These are phyloP conservation scores for Xenopus borealis DNA, from an alignment of 2,113 vertebrate species.

Conservation along the genomic window DNA sequence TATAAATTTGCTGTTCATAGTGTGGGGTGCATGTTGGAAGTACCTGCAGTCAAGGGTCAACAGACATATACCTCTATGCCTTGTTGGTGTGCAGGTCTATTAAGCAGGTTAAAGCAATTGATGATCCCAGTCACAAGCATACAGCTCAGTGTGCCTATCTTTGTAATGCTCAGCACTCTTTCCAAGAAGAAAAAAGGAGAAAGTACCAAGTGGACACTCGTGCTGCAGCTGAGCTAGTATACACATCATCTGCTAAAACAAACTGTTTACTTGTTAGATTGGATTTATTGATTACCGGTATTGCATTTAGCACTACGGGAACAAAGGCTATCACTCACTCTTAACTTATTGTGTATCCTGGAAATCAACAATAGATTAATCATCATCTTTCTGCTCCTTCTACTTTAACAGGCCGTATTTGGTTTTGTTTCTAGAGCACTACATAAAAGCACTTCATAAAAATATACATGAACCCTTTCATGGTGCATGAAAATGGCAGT, in stretches of 20 bases:
- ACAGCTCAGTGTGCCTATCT: constrained; percentile 1
- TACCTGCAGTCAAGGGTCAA: constrained; percentile 37
- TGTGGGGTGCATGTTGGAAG: constrained; percentile 26
- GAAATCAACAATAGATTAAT: constrained; percentile 14
- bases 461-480: background rate
- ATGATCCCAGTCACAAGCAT: background rate
- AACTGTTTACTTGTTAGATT: constrained; percentile 16
- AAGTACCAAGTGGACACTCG: background rate
- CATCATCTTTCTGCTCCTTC: background rate
- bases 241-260: background rate
- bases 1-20: constrained; percentile 32
- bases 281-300: constrained; percentile 24
- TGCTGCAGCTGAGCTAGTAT: background rate
- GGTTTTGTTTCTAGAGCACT: constrained; percentile 11
- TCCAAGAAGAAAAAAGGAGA: constrained; percentile 2
- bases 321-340: constrained; percentile 2
- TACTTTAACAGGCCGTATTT: background rate
- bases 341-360: constrained; percentile 15
- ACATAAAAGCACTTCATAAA: constrained; percentile 4
- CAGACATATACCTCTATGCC: constrained; percentile 43
- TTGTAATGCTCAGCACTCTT: constrained; percentile 3
- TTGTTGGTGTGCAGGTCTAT: constrained; percentile 45
- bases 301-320: constrained; percentile 13
- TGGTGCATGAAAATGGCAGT: background rate
- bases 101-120: constrained; percentile 44